These are phyloP conservation scores for Drosophila siamana DNA, from an alignment of 2,888 invertebrate genomes.

Conservation along the genomic window DNA sequence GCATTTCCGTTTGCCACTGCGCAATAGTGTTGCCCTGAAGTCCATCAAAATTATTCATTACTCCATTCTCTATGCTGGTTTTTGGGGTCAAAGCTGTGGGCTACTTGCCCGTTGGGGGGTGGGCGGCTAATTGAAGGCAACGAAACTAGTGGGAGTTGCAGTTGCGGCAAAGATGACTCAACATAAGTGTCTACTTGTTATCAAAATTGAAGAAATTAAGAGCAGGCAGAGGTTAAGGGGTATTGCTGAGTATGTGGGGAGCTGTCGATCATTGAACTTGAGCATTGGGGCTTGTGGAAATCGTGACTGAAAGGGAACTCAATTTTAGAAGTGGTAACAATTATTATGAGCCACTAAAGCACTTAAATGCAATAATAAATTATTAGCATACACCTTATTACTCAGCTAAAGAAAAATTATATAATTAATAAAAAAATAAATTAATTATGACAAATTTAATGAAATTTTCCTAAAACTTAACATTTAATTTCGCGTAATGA, in stretches of 20 bases:
- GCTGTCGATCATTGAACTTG: slow-evolving; percentile 55
- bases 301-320: neutral
- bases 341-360: neutral
- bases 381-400: neutral
- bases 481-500: too few species aligned
- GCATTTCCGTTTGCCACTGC: slow-evolving; percentile 56
- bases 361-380: neutral
- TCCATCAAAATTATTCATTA: slow-evolving; percentile 57
- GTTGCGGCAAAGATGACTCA: slow-evolving; percentile 26
- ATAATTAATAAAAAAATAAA: too few species aligned
- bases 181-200: slow-evolving; percentile 29
- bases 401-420: neutral
- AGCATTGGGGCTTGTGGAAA: neutral
- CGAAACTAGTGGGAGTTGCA: slow-evolving; percentile 17
- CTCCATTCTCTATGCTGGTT: slow-evolving; percentile 35
- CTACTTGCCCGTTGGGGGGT: slow-evolving; percentile 35
- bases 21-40: slow-evolving; percentile 35
- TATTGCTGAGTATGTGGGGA: slow-evolving; percentile 5
- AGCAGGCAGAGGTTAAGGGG: slow-evolving; percentile 56
- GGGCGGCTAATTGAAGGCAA: slow-evolving; percentile 49
- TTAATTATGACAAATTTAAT: too few species aligned
- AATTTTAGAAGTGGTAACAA: neutral
- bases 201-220: slow-evolving; percentile 21
- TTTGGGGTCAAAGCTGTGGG: slow-evolving; percentile 62
- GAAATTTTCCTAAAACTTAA: too few species aligned